Evolutionary conservation across 2,113 vertebrate species (phyloP), one percentile per base, ranked within the genome.

Genomic region (Atlantisia rogersi): DNA sequence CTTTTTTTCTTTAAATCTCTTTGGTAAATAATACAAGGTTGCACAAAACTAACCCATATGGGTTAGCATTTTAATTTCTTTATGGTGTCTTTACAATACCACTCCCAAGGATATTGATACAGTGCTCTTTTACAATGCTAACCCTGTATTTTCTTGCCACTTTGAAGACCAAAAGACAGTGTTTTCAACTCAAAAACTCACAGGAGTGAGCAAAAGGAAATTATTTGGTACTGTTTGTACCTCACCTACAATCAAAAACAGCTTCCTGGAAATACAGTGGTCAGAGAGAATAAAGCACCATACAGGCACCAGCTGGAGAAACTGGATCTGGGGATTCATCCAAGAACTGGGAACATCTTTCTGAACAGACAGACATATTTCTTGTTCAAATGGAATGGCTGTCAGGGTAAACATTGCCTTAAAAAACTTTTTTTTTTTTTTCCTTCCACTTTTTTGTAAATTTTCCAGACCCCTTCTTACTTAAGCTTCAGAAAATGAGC

Each of bases 251-350:
- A 60, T 29, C 40, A 84, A 78, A 92, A 87, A 64, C 16, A 92
- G 28, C 60, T 79, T 92, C 62, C 65, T 79, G 74, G 60, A 84
- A 91, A 94, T 89, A 62, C 94, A 92, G 89, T 65, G 91, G 89
- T 92, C 84, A 69, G 40, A 84, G 39, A 74, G 79, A 90, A 95
- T 68, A 90, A 96, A 90, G 65, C 55, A 91, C 25, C 59, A 95
- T 87, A 88, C 68, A 82, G 71, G 60, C 82, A 95, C 82, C 93
- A 96, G 88, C 95, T 96, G 93, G 92, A 94, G 67, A 91, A 95
- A 80, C 28, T 84, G 80, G 82, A 87, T 92, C 91, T 95, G 89
- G 94, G 92, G 95, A 95, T 73, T 86, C 90, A 92, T 97, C 94
- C 93, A 96, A 95, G 95, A 96, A 48, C 32, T 40, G 71, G 90